Percentiles rank a stretch among this genome's conserved stretches.
These are phyloP conservation scores for Spodoptera frugiperda DNA, from an alignment of 1,140 invertebrate species.

Conservation along the genomic window DNA sequence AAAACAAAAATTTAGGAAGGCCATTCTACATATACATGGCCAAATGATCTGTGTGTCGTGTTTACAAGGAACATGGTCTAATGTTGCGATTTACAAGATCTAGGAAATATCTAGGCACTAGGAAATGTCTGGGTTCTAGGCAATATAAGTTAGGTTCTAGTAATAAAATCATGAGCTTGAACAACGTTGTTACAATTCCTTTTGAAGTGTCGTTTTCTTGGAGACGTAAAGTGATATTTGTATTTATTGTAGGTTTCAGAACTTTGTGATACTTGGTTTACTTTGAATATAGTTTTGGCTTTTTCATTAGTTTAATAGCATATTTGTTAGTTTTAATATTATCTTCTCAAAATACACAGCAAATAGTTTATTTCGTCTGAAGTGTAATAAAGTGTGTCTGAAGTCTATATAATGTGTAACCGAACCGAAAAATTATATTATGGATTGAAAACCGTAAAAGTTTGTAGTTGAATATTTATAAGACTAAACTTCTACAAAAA, in stretches of 20 bases:
- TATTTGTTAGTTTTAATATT: too few species aligned
- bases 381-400: too few species aligned
- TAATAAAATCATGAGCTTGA: slow-evolving; percentile 5
- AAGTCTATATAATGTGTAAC: too few species aligned
- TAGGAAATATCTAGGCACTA: neutral
- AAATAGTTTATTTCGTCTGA: too few species aligned
- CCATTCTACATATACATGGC: neutral
- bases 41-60: neutral
- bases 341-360: too few species aligned
- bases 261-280: neutral
- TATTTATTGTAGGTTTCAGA: slow-evolving; percentile 8
- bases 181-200: slow-evolving; percentile 1
- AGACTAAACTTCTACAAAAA: too few species aligned
- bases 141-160: neutral
- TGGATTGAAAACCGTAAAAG: too few species aligned
- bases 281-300: neutral
- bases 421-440: too few species aligned
- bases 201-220: slow-evolving; percentile 5
- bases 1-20: slow-evolving; percentile 8
- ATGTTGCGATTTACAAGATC: neutral
- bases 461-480: too few species aligned
- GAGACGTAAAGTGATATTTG: slow-evolving; percentile 8
- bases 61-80: neutral
- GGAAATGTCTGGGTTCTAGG: slow-evolving; percentile 1
- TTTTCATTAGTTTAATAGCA: too few species aligned